Base-by-base conservation (phyloP, 1,140 invertebrate species). In the Polypedilum pembai region DNA sequence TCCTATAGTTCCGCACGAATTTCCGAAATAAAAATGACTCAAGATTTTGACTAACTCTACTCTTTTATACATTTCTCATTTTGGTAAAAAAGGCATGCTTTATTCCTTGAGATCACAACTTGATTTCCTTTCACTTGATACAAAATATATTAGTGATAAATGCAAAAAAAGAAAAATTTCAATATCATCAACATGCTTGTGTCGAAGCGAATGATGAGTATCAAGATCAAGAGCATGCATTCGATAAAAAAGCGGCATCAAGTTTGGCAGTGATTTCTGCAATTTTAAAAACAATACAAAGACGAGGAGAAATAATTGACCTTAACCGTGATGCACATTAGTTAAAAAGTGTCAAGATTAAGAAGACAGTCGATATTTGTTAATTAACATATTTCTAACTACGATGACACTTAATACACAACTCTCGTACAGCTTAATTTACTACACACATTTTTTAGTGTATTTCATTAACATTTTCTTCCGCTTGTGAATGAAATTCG, bases 391-490 rank as follows among this genome's bases (percentile, higher is more conserved):
- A 33, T 33, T 33, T 33, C 24, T 33, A 33, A 33, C 5, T 3
- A 33, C 5, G 24, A 33, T 33, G 24, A 33, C 24, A 33, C 24
- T 33, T 33, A 1, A 56, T 56, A n/a, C 45, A 12, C 45, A n/a
- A 56, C 45, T 45, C 41, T 56, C 45, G n/a, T 56, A 56, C 0
- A 56, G 45, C 12, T 1, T 12, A n/a, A n/a, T 4, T 56, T 12
- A 56, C 45, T 56, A 56, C 45, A 56, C 45, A 56, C 45, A 12
- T n/a, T 56, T 45, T 12, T 56, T 56, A 56, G 12, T 56, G 45
- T n/a, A n/a, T n/a, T 56, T 56, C 45, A 56, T 56, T 56, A 56
- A 56, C 45, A 56, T n/a, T n/a, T n/a, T 56, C 45, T 56, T 56
- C 45, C 45, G 45, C 45, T 56, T 56, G n/a, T 56, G 45, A 56